Percentiles rank a stretch among this genome's conserved stretches.
phyloP scores from a whole-genome alignment of 2,888 invertebrate genomes.

The Cybosia mesomella region DNA sequence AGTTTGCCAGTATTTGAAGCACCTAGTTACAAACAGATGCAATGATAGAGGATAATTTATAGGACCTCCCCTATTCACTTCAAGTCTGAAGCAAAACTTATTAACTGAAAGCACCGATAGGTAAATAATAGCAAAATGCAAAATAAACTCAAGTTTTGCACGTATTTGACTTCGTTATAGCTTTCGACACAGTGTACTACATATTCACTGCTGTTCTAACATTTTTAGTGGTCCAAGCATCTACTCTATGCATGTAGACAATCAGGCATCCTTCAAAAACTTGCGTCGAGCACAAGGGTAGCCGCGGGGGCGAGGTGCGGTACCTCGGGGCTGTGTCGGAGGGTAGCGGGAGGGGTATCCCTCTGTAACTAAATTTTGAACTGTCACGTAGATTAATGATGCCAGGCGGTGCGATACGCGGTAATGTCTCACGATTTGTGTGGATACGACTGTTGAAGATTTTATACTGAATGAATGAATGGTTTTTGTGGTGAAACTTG shows the following conservation, averaged over 20 bases:
- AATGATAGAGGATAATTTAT: neutral
- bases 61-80: neutral
- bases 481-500: neutral
- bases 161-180: neutral
- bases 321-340: constrained; percentile 33
- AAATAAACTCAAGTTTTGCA: neutral
- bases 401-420: constrained; percentile 87
- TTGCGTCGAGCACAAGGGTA: constrained; percentile 61
- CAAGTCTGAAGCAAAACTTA: neutral
- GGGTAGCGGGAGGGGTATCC: constrained; percentile 65
- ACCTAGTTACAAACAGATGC: neutral
- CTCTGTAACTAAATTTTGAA: constrained; percentile 88
- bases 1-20: neutral
- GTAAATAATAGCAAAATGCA: too few relatives aligned
- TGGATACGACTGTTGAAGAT: constrained; percentile 67
- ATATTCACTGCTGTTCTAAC: neutral
- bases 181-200: neutral
- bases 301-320: constrained; percentile 25
- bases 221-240: constrained; percentile 22
- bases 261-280: constrained; percentile 78
- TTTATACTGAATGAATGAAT: constrained; percentile 12
- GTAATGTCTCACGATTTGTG: constrained; percentile 78
- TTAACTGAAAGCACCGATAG: neutral
- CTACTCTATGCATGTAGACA: constrained; percentile 39
- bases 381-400: constrained; percentile 88